Conservation (phyloP, 2,113 vertebrate species). For the Pristiophorus japonicus region DNA sequence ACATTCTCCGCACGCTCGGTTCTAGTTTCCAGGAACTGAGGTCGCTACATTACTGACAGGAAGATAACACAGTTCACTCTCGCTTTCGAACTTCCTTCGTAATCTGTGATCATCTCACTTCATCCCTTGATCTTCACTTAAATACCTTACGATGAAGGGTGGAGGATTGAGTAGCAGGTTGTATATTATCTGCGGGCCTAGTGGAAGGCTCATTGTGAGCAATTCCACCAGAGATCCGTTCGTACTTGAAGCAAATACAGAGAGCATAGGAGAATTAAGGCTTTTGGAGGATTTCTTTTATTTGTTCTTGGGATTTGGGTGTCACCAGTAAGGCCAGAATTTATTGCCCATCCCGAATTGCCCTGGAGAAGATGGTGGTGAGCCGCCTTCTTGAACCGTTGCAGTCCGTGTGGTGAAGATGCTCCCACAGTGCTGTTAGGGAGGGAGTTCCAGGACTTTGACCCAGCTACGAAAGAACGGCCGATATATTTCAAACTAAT, state of each 20-base stretch:
- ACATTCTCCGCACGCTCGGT: neutral
- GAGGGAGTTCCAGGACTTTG: no score
- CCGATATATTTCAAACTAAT: neutral
- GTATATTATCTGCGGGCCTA: neutral
- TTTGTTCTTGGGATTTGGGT: no score
- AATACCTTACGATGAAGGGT: neutral
- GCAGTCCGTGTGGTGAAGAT: neutral
- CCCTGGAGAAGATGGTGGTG: neutral
- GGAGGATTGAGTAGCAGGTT: neutral
- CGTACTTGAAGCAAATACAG: neutral
- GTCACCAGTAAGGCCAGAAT: neutral
- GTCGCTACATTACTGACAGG: neutral
- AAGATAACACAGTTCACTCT: neutral
- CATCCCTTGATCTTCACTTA: neutral
- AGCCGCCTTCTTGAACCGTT: neutral
- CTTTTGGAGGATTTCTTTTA: neutral
- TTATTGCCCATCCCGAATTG: neutral
- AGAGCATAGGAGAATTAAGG: neutral
- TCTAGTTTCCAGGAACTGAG: neutral
- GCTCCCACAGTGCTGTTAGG: neutral
- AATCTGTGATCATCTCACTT: neutral
- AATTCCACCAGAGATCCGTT: neutral
- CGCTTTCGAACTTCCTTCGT: neutral
- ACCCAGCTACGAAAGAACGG: no score
- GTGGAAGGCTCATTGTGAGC: neutral